Percentiles rank a stretch among this genome's conserved stretches.
phyloP scores from a whole-genome alignment of 2,888 invertebrate species.

The Thymelicus sylvestris region DNA sequence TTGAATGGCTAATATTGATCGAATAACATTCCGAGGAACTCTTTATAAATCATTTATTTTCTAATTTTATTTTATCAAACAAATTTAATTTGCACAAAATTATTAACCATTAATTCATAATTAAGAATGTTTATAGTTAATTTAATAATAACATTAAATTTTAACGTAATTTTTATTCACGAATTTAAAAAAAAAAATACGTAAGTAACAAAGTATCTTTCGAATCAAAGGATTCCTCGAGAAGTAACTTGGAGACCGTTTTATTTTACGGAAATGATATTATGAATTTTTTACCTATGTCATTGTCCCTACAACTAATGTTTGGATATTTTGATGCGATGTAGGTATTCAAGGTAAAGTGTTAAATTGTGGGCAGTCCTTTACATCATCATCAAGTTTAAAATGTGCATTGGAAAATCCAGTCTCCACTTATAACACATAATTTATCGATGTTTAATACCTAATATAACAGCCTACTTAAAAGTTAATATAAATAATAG shows the following conservation, averaged over 20 bases:
- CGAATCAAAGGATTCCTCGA: background rate
- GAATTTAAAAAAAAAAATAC: background rate
- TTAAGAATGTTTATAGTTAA: background rate
- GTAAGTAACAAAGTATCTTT: background rate
- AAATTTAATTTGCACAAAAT: too few species aligned
- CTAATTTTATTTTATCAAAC: too few species aligned
- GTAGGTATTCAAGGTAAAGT: background rate
- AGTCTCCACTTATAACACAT: background rate
- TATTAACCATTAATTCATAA: background rate
- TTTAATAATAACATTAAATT: background rate
- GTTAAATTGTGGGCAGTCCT: background rate
- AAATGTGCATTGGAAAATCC: too few species aligned
- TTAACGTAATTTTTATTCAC: background rate
- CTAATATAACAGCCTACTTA: slow-evolving; percentile 23
- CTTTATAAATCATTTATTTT: too few species aligned
- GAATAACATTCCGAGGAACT: too few species aligned
- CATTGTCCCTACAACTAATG: too few species aligned
- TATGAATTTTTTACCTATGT: too few species aligned
- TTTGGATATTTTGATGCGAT: too few species aligned
- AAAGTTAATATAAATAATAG: slow-evolving; percentile 20
- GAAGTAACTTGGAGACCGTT: background rate
- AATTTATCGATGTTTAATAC: slow-evolving; percentile 17
- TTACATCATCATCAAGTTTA: too few species aligned
- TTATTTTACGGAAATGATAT: too few species aligned
- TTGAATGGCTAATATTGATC: too few species aligned